Base-by-base conservation (phyloP, 2,113 vertebrate genomes). In the Hemiscyllium ocellatum region DNA sequence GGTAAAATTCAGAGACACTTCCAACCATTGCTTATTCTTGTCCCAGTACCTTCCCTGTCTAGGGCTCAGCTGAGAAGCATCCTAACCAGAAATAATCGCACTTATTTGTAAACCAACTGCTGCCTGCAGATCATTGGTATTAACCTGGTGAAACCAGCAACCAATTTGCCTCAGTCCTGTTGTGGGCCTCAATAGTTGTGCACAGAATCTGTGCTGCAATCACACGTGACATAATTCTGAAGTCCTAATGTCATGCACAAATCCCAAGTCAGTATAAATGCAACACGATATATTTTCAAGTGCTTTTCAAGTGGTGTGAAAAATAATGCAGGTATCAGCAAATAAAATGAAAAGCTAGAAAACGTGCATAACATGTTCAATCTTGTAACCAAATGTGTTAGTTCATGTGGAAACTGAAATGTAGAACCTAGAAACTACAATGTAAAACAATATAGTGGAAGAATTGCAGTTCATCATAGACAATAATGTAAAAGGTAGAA, bases 361-460 rank as follows among this genome's bases (percentile, higher is more conserved):
- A 33, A 61, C 61, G 52, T 61, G 29, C 33, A 90, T 61, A 90
- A 61, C 52, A 33, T 90, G 52, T 65, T 56, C 87, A 90, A 61
- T 33, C 52, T 19, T 90, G 87, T 90, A 90, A 33, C 87, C 52
- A 90, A 29, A 61, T 33, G 33, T 90, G 24, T 90, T 90, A 61
- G 52, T 90, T 61, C 29, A 90, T 61, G 87, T 90, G 87, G 52
- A 90, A 61, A 52, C 6, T 87, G 85, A 87, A 56, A 89, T 90
- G 26, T 61, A 29, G n/a, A 90, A 90, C 52, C 17, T 61, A 61
- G 52, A 33, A 90, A 90, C 52, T 56, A 10, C 15, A 33, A 29
- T 90, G 52, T 61, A 61, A 90, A 90, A 90, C 87, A 90, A 65
- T 90, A 61, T 61, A 52, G 87, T 61, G 29, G 87, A 90, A 90